Conservation (phyloP, 2,888 invertebrate genomes). For the Coleophora flavipennella region DNA sequence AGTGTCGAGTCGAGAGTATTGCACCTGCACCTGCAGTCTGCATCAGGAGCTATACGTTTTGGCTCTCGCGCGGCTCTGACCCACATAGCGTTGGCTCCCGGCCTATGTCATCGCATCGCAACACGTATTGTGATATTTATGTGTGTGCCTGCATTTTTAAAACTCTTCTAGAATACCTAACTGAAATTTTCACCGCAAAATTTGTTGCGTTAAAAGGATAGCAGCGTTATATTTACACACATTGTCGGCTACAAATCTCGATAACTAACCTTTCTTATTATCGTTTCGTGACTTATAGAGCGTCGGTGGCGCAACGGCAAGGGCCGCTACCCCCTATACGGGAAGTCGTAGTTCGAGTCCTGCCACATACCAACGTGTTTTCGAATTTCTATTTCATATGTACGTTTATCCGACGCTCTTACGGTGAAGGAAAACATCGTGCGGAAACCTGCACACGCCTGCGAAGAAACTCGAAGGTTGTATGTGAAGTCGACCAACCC, state of each 20-base stretch:
- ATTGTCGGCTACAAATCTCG: too few species aligned
- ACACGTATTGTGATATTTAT: constrained; percentile 9
- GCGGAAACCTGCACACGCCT: too few species aligned
- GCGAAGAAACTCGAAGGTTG: too few species aligned
- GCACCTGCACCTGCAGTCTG: constrained; percentile 8
- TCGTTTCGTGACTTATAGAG: constrained; percentile 12
- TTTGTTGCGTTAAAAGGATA: too few species aligned
- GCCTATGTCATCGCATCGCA: constrained; percentile 11
- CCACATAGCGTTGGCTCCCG: constrained; percentile 11
- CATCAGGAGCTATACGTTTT: constrained; percentile 5
- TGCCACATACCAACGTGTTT: constrained; percentile 44
- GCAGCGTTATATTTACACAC: too few species aligned
- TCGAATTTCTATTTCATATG: too few species aligned
- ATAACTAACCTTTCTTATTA: background rate
- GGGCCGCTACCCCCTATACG: constrained; percentile 43
- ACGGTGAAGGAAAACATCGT: too few species aligned
- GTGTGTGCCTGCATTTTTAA: background rate
- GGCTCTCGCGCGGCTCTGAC: constrained; percentile 6
- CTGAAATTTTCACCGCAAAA: too few species aligned
- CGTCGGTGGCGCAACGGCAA: constrained; percentile 27
- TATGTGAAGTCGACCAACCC: too few species aligned
- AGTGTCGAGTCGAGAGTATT: constrained; percentile 3
- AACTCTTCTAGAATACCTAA: background rate
- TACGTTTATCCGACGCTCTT: too few species aligned
- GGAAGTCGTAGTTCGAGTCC: too few species aligned